A percentile compares a stretch with the other conserved stretches of the same genome.
These are phyloP conservation scores for Theonella swinhoei DNA, from an alignment of 37 sponge, comb jelly and placozoan genomes.

Conservation along the genomic window DNA sequence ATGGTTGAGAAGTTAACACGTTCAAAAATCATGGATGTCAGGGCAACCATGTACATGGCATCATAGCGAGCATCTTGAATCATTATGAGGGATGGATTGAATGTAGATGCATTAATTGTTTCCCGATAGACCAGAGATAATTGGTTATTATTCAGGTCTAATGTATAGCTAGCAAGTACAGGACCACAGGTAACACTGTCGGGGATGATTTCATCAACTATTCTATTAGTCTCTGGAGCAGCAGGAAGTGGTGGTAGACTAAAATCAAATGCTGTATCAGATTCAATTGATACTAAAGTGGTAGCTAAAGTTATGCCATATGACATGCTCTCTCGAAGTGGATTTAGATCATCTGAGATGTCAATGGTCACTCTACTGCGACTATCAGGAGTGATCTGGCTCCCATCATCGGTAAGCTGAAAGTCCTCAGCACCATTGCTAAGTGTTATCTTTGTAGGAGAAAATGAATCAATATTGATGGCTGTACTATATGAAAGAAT, in stretches of 20 bases:
- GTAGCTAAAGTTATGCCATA: constrained; percentile 42
- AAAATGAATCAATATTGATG: constrained; percentile 52
- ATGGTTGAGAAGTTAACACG: constrained; percentile 55
- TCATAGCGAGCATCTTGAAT: constrained; percentile 65
- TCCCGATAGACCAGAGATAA: constrained; percentile 79
- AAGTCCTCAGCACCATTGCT: constrained; percentile 47
- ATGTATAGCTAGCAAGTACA: constrained; percentile 42
- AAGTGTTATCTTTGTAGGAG: constrained; percentile 55
- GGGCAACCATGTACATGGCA: constrained; percentile 37
- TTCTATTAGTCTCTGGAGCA: constrained; percentile 6
- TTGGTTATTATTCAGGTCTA: constrained; percentile 67
- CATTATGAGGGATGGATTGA: constrained; percentile 64
- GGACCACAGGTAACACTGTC: constrained; percentile 61
- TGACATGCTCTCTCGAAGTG: constrained; percentile 51
- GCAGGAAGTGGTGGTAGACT: constrained; percentile 37
- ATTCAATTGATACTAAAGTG: constrained; percentile 62
- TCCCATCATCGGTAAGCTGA: constrained; percentile 30
- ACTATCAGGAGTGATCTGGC: constrained; percentile 35
- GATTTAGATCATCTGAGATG: constrained; percentile 67
- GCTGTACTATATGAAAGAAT: constrained; percentile 79
- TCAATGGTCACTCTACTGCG: constrained; percentile 48
- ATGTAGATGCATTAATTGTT: constrained; percentile 49
- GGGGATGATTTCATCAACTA: constrained; percentile 24
- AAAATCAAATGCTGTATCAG: constrained; percentile 65
- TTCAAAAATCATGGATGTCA: constrained; percentile 34